Percentiles rank a stretch among this genome's conserved stretches.
These are phyloP conservation scores for Lasioglossum villosulum DNA, from an alignment of 2,888 invertebrate genomes.

Conservation along the genomic window DNA sequence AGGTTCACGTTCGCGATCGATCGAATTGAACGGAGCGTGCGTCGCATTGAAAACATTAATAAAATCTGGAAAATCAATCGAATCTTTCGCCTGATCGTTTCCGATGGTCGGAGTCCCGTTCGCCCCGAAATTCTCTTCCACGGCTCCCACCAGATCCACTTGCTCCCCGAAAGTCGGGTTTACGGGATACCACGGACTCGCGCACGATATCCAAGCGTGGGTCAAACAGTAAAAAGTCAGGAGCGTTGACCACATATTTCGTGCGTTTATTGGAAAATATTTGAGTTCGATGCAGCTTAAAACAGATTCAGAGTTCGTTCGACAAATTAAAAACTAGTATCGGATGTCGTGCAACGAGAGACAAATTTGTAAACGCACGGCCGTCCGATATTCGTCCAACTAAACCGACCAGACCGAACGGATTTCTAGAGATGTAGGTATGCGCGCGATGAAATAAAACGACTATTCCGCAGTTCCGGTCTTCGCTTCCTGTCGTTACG, in stretches of 20 bases:
- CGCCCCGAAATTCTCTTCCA: conserved; percentile 44
- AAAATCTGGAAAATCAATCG: conserved; percentile 27
- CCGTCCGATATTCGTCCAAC: conserved; percentile 37
- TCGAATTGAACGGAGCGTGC: conserved; percentile 50
- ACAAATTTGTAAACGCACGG: conserved; percentile 4
- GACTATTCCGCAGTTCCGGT: conserved; percentile 76
- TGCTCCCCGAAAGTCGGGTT: conserved; percentile 66
- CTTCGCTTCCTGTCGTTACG: conserved; percentile 75
- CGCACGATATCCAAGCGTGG: conserved; percentile 5
- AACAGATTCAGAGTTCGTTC: background rate
- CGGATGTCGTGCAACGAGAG: background rate
- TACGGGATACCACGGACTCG: conserved; percentile 49
- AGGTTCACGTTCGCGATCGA: conserved; percentile 71
- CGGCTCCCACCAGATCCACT: conserved; percentile 53
- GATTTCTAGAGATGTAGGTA: conserved; percentile 67
- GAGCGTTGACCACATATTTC: conserved; percentile 31
- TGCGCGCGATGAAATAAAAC: conserved; percentile 65
- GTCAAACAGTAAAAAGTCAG: conserved; percentile 26
- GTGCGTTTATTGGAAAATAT: background rate
- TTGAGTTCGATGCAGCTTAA: background rate
- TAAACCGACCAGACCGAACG: conserved; percentile 72
- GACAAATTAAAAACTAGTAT: background rate
- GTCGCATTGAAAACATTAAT: conserved; percentile 42
- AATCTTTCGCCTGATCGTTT: conserved; percentile 31
- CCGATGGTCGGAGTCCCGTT: conserved; percentile 44